Conservation (phyloP, 2,113 vertebrate genomes). For the Cyphomyrus discorhynchus region DNA sequence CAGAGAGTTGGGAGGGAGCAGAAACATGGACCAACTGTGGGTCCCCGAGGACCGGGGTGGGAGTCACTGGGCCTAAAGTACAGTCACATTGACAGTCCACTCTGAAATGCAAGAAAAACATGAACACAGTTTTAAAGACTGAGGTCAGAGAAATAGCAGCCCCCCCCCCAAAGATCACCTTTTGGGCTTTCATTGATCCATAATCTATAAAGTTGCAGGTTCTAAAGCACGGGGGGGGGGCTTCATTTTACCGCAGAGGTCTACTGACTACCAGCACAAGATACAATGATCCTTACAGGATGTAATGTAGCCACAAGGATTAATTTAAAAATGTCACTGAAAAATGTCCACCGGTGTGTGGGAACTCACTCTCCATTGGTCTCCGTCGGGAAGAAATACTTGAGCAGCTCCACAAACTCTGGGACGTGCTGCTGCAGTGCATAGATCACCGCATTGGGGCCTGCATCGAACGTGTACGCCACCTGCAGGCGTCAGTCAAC, state of each 20-base stretch:
- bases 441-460: constrained; percentile 89
- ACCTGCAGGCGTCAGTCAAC: constrained; percentile 51
- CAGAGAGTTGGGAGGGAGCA: background rate
- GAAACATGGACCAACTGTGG: background rate
- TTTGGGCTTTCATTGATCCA: background rate
- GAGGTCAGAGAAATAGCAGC: background rate
- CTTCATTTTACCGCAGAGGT: background rate
- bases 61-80: background rate
- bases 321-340: background rate
- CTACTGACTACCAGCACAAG: background rate
- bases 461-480: constrained; percentile 88
- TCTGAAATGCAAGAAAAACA: background rate
- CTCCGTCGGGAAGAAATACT: constrained; percentile 72
- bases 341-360: background rate
- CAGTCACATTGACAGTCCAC: background rate
- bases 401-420: constrained; percentile 75
- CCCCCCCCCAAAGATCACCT: background rate
- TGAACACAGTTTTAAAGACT: background rate
- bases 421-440: constrained; percentile 63
- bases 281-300: background rate
- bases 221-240: background rate
- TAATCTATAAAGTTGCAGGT: background rate
- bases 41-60: background rate
- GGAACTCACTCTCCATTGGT: constrained; percentile 70
- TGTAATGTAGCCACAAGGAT: background rate